phyloP scores from a whole-genome alignment of 2,797 vertebrate genomes.

The Taeniopygia guttata region DNA sequence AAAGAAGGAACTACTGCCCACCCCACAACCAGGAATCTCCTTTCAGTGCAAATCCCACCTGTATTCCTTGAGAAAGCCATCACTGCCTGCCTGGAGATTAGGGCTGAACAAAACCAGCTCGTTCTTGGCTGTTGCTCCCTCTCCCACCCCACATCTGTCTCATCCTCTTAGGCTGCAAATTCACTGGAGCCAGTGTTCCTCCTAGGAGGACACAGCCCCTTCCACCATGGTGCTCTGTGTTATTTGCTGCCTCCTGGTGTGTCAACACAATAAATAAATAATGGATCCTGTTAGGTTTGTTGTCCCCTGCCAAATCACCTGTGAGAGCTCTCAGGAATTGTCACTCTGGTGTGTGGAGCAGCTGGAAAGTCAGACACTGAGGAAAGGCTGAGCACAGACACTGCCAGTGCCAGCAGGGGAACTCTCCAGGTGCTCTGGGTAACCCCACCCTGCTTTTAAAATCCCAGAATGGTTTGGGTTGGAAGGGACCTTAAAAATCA shows the following conservation, averaged over 20 bases:
- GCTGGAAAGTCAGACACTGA: background rate
- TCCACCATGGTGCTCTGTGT: accelerated
- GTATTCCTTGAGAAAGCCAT: background rate
- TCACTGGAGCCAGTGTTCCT: background rate
- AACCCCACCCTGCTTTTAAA: background rate
- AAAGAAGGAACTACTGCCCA: background rate
- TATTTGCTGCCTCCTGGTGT: background rate
- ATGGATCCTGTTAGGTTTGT: background rate
- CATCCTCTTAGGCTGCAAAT: background rate
- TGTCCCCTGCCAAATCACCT: background rate
- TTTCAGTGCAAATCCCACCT: accelerated
- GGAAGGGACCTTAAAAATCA: background rate
- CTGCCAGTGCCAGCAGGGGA: background rate
- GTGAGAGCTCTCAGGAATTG: accelerated
- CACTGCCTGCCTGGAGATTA: background rate
- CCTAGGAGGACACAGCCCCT: background rate
- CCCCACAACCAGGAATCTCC: background rate
- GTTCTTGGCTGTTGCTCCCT: background rate
- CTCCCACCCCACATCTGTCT: background rate
- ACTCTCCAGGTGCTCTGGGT: background rate
- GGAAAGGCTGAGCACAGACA: background rate
- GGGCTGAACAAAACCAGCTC: background rate
- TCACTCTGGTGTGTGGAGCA: background rate
- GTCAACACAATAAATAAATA: background rate
- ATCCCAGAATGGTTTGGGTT: background rate